phyloP scores from a whole-genome alignment of 2,113 vertebrate genomes.

The Ophthalmolycus amberensis region DNA sequence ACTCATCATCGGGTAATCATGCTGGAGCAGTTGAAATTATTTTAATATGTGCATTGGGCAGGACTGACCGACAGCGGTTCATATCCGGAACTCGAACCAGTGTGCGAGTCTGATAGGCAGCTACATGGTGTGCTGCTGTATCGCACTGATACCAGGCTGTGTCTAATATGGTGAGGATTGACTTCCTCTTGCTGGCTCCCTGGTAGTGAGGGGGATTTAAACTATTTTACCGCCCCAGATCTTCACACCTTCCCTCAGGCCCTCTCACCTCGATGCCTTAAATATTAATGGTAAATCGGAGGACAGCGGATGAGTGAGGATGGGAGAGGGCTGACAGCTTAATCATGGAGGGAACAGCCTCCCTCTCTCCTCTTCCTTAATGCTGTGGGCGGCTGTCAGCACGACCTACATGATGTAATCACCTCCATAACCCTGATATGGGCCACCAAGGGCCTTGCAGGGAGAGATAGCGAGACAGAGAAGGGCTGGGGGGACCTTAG shows the following conservation, averaged over 20 bases:
- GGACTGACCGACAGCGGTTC: slow-evolving; percentile 50
- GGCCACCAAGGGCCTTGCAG: slow-evolving; percentile 65
- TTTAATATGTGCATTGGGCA: slow-evolving; percentile 42
- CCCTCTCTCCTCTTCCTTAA: slow-evolving; percentile 61
- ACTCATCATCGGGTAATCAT: slow-evolving; percentile 53
- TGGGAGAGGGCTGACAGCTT: slow-evolving; percentile 78
- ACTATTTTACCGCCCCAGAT: slow-evolving; percentile 79
- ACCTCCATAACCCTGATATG: slow-evolving; percentile 78
- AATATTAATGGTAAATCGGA: slow-evolving; percentile 82
- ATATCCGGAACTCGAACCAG: slow-evolving; percentile 49
- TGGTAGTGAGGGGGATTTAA: slow-evolving; percentile 75
- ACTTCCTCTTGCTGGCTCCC: slow-evolving; percentile 69
- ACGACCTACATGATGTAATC: slow-evolving; percentile 84
- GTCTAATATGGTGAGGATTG: slow-evolving; percentile 76
- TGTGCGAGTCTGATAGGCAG: slow-evolving; percentile 53
- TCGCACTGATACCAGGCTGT: slow-evolving; percentile 73
- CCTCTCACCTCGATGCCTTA: slow-evolving; percentile 77
- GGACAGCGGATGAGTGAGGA: slow-evolving; percentile 71
- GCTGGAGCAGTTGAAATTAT: slow-evolving; percentile 43
- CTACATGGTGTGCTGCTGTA: slow-evolving; percentile 66
- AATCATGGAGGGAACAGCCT: slow-evolving; percentile 78
- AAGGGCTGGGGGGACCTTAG: slow-evolving; percentile 18
- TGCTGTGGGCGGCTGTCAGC: slow-evolving; percentile 79
- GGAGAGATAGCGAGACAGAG: slow-evolving; percentile 44
- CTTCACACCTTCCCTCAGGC: slow-evolving; percentile 78